These are phyloP conservation scores for Drosophila gaucha DNA, from an alignment of 2,888 invertebrate species.

Conservation along the genomic window DNA sequence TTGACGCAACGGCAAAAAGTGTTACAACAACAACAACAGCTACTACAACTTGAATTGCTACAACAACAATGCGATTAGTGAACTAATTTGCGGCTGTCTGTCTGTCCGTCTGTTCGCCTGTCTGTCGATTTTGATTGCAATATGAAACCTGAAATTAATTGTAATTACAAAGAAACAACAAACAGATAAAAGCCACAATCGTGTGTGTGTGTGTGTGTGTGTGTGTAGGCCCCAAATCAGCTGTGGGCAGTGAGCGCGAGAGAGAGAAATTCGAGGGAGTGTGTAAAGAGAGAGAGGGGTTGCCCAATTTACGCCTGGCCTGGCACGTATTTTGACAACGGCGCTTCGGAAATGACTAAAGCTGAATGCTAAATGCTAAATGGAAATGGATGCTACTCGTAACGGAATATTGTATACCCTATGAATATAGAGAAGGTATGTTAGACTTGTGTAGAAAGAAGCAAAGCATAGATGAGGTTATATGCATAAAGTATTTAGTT, in stretches of 20 bases:
- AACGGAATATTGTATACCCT: constrained; percentile 2
- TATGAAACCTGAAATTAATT: constrained; percentile 75
- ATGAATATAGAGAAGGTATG: not conserved
- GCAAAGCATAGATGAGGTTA: no score
- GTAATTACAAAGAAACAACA: constrained; percentile 57
- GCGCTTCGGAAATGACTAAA: constrained; percentile 38
- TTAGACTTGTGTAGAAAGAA: no score
- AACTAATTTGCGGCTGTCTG: constrained; percentile 52
- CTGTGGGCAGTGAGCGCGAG: not conserved
- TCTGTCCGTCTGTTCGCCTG: constrained; percentile 14
- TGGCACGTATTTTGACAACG: constrained; percentile 58
- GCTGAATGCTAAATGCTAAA: constrained; percentile 15
- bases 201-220: constrained; percentile 13
- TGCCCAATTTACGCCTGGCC: constrained; percentile 48
- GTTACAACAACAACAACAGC: constrained; percentile 8
- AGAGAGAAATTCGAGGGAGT: not conserved
- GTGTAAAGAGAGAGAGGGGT: not conserved
- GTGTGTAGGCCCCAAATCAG: not conserved
- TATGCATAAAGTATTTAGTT: no score
- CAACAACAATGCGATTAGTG: constrained; percentile 46
- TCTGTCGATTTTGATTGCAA: constrained; percentile 69
- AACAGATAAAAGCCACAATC: constrained; percentile 45
- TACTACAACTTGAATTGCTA: constrained; percentile 22
- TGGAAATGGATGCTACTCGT: constrained; percentile 33
- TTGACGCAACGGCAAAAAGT: constrained; percentile 32